Conservation (phyloP, 2,797 vertebrate genomes). For the Coilia nasus region DNA sequence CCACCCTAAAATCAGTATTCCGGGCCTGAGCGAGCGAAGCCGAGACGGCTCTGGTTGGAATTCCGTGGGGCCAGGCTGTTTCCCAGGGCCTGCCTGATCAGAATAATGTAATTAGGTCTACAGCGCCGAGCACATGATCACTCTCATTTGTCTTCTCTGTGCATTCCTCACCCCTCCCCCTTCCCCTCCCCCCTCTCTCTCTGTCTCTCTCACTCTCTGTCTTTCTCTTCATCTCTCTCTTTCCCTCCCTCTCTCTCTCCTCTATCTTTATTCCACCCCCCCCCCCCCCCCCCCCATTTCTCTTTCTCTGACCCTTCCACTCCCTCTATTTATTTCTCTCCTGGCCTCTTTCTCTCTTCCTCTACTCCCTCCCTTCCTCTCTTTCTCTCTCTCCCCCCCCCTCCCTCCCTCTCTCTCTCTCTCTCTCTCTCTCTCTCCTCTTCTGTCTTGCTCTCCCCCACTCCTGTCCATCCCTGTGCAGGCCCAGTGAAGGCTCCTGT, state of each 20-base stretch:
- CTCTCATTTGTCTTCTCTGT: background rate
- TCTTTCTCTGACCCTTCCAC: background rate
- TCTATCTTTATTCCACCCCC: background rate
- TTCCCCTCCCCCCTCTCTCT: background rate
- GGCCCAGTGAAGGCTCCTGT: slow-evolving; percentile 87
- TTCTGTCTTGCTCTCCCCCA: background rate
- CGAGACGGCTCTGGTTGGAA: background rate
- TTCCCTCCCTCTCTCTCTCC: background rate
- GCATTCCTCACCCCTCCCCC: too few relatives aligned
- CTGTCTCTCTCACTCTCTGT: background rate
- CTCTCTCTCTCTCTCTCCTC: background rate
- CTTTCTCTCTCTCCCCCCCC: background rate
- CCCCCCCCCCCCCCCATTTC: background rate
- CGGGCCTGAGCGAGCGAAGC: background rate
- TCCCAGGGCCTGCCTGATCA: slow-evolving; percentile 14
- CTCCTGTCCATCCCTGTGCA: slow-evolving; percentile 47
- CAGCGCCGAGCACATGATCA: slow-evolving; percentile 2
- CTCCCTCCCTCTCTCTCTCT: background rate
- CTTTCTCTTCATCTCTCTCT: background rate
- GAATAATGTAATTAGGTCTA: slow-evolving; percentile 19
- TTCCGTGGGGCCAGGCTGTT: background rate
- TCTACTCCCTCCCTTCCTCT: background rate
- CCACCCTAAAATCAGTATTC: background rate
- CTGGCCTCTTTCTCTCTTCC: too few relatives aligned
- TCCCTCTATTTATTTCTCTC: background rate